Evolutionary conservation across 37 sponge, comb jelly and placozoan species (phyloP).

Genomic region (Chondrosia reniformis): DNA sequence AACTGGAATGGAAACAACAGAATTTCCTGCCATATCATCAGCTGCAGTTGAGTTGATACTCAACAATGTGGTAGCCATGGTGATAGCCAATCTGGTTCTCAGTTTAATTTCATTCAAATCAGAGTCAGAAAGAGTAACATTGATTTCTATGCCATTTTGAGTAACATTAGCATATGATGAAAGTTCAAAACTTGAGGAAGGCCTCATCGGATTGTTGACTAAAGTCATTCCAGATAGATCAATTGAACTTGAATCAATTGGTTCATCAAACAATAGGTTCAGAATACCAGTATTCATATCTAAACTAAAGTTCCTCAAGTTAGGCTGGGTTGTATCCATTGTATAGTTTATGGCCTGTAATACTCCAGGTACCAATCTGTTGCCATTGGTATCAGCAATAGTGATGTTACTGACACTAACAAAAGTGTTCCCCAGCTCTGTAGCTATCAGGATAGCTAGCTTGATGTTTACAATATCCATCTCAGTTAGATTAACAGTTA

Average conservation of each 20-base stretch:
- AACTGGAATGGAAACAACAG: not conserved
- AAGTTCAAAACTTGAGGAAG: conserved; percentile 30
- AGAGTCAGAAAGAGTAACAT: conserved; percentile 29
- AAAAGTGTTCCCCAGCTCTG: conserved; percentile 33
- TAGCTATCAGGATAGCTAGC: conserved; percentile 39
- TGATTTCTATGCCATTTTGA: conserved; percentile 31
- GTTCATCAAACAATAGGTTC: conserved; percentile 59
- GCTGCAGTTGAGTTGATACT: conserved; percentile 7
- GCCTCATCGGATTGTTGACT: conserved; percentile 21
- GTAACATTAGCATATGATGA: not conserved
- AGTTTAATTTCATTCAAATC: conserved; percentile 72
- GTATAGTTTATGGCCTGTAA: conserved; percentile 36
- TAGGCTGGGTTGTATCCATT: conserved; percentile 61
- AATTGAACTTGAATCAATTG: conserved; percentile 41
- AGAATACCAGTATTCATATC: conserved; percentile 60
- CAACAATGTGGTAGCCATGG: conserved; percentile 50
- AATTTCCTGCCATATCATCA: conserved; percentile 27
- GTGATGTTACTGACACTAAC: conserved; percentile 41
- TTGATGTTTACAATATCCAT: conserved; percentile 53
- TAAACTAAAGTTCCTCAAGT: conserved; percentile 31
- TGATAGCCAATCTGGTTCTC: conserved; percentile 36
- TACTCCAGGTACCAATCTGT: conserved; percentile 30
- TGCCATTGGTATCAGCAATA: conserved; percentile 56
- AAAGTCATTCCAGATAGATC: conserved; percentile 54
- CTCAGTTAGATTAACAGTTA: conserved; percentile 40